Evolutionary conservation across 35 echinoderm and acorn worm genomes (phyloP).

Genomic region (Apostichopus japonicus): DNA sequence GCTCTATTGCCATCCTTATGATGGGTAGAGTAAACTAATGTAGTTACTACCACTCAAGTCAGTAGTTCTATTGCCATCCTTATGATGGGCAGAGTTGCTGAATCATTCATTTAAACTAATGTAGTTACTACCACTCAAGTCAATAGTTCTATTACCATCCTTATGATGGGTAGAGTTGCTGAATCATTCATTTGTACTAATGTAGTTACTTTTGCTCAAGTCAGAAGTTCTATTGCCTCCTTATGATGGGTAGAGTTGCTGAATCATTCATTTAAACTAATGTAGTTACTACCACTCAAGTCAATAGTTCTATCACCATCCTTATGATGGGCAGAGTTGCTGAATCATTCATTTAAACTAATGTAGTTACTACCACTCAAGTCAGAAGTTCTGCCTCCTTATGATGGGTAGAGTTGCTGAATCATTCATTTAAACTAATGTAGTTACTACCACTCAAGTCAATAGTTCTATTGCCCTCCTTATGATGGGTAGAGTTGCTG

Average conservation of each 20-base stretch:
- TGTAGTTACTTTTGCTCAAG: too few relatives aligned
- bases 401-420: too few relatives aligned
- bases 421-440: too few relatives aligned
- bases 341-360: too few relatives aligned
- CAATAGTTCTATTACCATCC: neutral
- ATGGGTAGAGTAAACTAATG: neutral
- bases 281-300: conserved; percentile 34
- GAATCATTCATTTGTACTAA: too few relatives aligned
- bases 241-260: too few relatives aligned
- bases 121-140: conserved; percentile 48
- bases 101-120: too few relatives aligned
- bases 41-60: conserved; percentile 48
- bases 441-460: conserved; percentile 48
- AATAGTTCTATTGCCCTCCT: conserved; percentile 17
- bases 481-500: too few relatives aligned
- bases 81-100: too few relatives aligned
- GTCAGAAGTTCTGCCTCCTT: conserved; percentile 47
- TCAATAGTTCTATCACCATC: conserved; percentile 14
- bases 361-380: conserved; percentile 54
- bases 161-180: neutral
- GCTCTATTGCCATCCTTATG: neutral
- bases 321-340: neutral
- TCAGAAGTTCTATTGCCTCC: too few relatives aligned
- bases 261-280: too few relatives aligned
- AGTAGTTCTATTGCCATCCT: conserved; percentile 17